Base-by-base conservation (phyloP, 1,140 invertebrate genomes). In the Drosophila pruinosa region DNA sequence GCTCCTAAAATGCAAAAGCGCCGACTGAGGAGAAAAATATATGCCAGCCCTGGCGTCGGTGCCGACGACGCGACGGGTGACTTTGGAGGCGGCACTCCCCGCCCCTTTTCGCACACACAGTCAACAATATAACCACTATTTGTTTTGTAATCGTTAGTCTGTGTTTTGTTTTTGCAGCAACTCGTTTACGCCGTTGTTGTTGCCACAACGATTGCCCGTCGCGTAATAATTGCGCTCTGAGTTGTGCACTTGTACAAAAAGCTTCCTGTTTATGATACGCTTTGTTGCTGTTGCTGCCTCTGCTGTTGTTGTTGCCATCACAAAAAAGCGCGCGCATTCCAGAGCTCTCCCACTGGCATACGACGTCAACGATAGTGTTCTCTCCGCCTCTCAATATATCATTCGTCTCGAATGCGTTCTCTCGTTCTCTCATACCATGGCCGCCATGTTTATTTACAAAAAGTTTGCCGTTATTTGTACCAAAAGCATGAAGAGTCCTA, bases 361-460 rank as follows among this genome's bases (percentile, higher is more conserved):
- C 26, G 45, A 62, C 43, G 63, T 26, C 26, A 70, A 34, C 43
- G 17, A 7, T 47, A 31, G 12, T 14, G 8, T 19, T 38, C 54
- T 31, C 19, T 59, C 41, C 22, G 10, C 4, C 50, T 69, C 63
- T 75, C 15, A 34, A 41, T 52, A n/a, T 45, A 31, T 61, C 36
- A 52, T 39, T 53, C 34, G 45, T 41, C 43, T 36, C 14, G 5
- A 21, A 28, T 24, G n/a, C 43, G 26, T 56, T 75, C 54, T 70
- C 53, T 45, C 19, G 8, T 17, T 69, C 31, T 38, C 79, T 70
- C 80, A 83, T 65, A 70, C 80, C 80, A 69, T 76, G 72, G 76
- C 69, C 38, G 80, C 80, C 80, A 85, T 85, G 80, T 85, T 85
- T 85, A 85, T 85, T 85, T 85, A 85, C 80, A 85, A 85, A 85